phyloP scores from a whole-genome alignment of 2,113 vertebrate genomes.

The Tachysurus fulvidraco region DNA sequence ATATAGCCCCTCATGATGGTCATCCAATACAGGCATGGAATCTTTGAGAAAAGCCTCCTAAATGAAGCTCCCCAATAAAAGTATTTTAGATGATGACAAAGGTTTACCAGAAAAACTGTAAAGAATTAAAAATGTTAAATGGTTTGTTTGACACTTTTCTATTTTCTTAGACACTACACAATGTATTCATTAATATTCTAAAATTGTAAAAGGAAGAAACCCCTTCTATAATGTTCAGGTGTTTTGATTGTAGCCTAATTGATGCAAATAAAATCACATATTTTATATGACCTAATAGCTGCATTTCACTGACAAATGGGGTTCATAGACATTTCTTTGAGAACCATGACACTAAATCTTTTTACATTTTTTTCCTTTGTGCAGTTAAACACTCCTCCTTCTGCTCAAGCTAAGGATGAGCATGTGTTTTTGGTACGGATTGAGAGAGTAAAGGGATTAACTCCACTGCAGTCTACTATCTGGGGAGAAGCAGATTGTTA shows the following conservation, averaged over 20 bases:
- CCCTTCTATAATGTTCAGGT: neutral
- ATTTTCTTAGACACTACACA: neutral
- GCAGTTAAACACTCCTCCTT: constrained; percentile 59
- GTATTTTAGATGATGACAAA: neutral
- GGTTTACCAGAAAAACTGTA: neutral
- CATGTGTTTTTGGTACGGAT: constrained; percentile 86
- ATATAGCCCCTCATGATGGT: neutral
- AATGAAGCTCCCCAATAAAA: neutral
- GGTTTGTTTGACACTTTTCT: neutral
- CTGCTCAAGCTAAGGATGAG: constrained; percentile 69
- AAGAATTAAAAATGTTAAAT: neutral
- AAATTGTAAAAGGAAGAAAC: neutral
- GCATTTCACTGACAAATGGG: neutral
- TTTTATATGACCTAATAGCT: neutral
- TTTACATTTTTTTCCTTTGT: neutral
- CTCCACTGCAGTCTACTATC: constrained; percentile 86
- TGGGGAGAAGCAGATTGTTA: constrained; percentile 98
- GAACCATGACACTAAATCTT: neutral
- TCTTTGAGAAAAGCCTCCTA: neutral
- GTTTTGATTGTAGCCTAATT: neutral
- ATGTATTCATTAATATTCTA: neutral
- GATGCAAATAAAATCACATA: neutral
- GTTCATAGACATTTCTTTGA: neutral
- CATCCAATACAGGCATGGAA: neutral
- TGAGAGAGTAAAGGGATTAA: constrained; percentile 82